Evolutionary conservation across 2,888 invertebrate species (phyloP).

Genomic region (Heliconius sara): DNA sequence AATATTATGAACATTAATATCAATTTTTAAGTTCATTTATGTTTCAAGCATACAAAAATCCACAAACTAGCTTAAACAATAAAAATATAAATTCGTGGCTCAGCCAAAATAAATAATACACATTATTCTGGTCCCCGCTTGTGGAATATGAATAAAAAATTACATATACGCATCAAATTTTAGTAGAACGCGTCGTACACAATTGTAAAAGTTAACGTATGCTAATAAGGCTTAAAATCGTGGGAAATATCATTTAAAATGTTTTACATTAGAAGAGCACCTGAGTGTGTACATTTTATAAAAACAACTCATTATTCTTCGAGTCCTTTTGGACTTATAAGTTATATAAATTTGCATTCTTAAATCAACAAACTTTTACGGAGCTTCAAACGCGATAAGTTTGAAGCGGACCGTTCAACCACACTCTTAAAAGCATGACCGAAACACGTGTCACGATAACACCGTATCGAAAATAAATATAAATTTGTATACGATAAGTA

Average conservation of each 20-base stretch:
- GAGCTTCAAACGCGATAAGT: slow-evolving; percentile 37
- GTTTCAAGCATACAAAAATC: not conserved
- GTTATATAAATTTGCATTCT: slow-evolving; percentile 46
- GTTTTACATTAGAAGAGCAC: slow-evolving; percentile 30
- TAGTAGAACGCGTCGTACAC: slow-evolving; percentile 31
- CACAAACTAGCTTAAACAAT: not conserved
- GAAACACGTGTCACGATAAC: slow-evolving; percentile 15
- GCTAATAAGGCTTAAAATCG: slow-evolving; percentile 33
- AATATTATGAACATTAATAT: not conserved
- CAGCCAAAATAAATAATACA: slow-evolving; percentile 40
- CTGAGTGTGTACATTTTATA: slow-evolving; percentile 39
- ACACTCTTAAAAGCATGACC: slow-evolving; percentile 19
- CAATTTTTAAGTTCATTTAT: not conserved
- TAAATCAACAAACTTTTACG: slow-evolving; percentile 37
- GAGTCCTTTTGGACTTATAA: slow-evolving; percentile 39
- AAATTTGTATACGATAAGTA: not conserved
- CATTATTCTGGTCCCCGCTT: slow-evolving; percentile 39
- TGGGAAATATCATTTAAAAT: slow-evolving; percentile 24
- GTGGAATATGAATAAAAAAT: slow-evolving; percentile 44
- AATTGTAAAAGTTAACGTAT: slow-evolving; percentile 30
- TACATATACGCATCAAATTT: slow-evolving; percentile 41
- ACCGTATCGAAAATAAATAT: slow-evolving; percentile 2
- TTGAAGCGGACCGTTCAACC: slow-evolving; percentile 8
- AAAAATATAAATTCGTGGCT: slow-evolving; percentile 32
- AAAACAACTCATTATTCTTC: slow-evolving; percentile 43